These are phyloP conservation scores for Lithophane ornitopus DNA, from an alignment of 2,888 invertebrate genomes.

Conservation along the genomic window DNA sequence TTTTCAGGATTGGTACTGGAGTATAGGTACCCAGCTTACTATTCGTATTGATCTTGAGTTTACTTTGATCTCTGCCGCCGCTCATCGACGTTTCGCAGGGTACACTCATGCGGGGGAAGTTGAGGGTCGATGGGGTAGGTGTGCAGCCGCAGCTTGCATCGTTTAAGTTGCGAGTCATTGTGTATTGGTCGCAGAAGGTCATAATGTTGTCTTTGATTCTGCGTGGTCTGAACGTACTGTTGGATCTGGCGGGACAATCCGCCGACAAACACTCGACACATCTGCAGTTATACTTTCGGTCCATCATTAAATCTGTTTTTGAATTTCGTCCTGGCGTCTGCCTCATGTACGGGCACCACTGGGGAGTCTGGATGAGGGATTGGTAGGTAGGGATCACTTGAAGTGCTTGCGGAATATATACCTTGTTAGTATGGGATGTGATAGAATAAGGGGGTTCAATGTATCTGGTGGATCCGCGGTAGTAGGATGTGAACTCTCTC, in stretches of 20 bases:
- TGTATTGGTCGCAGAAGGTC: conserved; percentile 76
- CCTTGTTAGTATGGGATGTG: conserved; percentile 68
- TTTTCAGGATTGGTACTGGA: conserved; percentile 66
- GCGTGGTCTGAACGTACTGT: conserved; percentile 32
- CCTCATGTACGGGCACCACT: conserved; percentile 71
- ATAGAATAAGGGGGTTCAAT: conserved; percentile 65
- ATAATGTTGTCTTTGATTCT: conserved; percentile 76
- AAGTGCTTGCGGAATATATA: conserved; percentile 29
- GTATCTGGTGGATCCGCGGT: conserved; percentile 60
- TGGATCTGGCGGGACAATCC: conserved; percentile 63
- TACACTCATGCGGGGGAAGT: conserved; percentile 53
- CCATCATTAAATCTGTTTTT: conserved; percentile 38
- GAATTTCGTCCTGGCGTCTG: conserved; percentile 62
- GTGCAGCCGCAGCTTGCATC: conserved; percentile 73
- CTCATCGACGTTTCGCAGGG: conserved; percentile 21
- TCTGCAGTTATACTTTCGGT: conserved; percentile 64
- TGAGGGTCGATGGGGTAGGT: conserved; percentile 54
- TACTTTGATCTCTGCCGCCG: conserved; percentile 58
- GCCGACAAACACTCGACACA: conserved; percentile 69
- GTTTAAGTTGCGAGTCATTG: conserved; percentile 79
- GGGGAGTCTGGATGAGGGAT: conserved; percentile 64
- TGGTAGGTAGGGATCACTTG: conserved; percentile 68
- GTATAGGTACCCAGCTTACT: conserved; percentile 19
- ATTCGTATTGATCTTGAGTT: conserved; percentile 37
- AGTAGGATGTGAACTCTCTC: conserved; percentile 74